Conservation (phyloP, 2,113 vertebrate species). For the Cochlearius cochlearius region DNA sequence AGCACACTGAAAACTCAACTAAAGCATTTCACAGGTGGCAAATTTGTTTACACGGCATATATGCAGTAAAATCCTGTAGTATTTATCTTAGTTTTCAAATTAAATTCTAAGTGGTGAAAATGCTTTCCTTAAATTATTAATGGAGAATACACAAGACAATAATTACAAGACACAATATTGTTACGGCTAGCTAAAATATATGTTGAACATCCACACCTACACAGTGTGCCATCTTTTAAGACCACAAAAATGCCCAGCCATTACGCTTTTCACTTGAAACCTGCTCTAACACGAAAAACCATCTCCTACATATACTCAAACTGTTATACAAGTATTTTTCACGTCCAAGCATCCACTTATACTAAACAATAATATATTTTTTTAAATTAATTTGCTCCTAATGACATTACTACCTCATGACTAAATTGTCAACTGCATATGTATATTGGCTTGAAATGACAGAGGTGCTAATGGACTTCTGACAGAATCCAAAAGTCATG, state of each 20-base stretch:
- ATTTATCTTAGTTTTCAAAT: background rate
- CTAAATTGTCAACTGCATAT: background rate
- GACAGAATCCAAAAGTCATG: background rate
- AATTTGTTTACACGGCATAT: background rate
- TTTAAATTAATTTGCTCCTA: background rate
- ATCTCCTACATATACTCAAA: background rate
- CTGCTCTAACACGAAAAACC: background rate
- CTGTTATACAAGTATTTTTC: background rate
- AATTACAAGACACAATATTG: background rate
- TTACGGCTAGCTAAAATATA: background rate
- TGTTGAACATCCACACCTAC: background rate
- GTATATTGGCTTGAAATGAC: background rate
- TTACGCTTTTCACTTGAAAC: background rate
- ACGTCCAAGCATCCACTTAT: background rate
- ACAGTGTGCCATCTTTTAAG: background rate
- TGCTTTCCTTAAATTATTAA: background rate
- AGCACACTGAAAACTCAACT: background rate
- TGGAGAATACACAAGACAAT: background rate
- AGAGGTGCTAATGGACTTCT: background rate
- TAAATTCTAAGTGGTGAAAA: background rate
- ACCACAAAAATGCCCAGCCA: background rate
- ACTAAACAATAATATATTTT: background rate
- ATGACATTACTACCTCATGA: background rate
- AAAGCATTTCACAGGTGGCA: background rate
- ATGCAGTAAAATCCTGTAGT: background rate